Evolutionary conservation across 2,888 invertebrate species (phyloP), one percentile per base, ranked within the genome.

Genomic region (Cistogaster globosa): DNA sequence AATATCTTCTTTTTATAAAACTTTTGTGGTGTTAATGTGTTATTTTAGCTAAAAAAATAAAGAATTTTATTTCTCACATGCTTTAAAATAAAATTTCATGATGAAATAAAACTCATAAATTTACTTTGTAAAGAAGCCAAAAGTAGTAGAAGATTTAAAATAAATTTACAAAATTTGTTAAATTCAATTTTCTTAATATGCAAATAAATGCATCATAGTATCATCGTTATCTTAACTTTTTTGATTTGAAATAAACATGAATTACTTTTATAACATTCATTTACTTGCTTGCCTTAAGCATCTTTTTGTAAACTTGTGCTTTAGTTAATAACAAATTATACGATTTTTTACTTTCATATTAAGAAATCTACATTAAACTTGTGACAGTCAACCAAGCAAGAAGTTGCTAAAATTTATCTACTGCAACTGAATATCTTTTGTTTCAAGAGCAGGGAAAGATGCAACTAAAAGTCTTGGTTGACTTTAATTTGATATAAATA

Each of bases 341-440:
- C 18, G 38, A 20, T 51, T 16, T 16, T 32, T 32, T 22, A 75
- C 55, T 75, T 42, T 65, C 55, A 57, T 75, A 65, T 65, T 55
- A 75, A 45, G 18, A 55, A 55, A 75, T 75, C 53, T 74, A 42
- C 72, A 72, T 72, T 62, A 38, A 51, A 51, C 51, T 62, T 38
- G 18, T 42, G 20, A n/a, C 38, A 62, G 36, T 38, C 48, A 22
- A 38, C 48, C 51, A 38, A 38, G 5, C n/a, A 53, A 42, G 55
- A 53, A 65, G 45, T 75, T 51, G 20, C 42, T 75, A 57, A 42
- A 75, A 75, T 63, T 65, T 63, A 55, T 38, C 26, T 42, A 65
- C 32, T 55, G 16, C 55, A 45, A 26, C 53, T 51, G 22, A 26
- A 14, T 71, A 62, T 51, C 6, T 51, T 53, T n/a, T 22, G n/a